Evolutionary conservation across 2,113 vertebrate species (phyloP).

Genomic region (Callithrix jacchus): DNA sequence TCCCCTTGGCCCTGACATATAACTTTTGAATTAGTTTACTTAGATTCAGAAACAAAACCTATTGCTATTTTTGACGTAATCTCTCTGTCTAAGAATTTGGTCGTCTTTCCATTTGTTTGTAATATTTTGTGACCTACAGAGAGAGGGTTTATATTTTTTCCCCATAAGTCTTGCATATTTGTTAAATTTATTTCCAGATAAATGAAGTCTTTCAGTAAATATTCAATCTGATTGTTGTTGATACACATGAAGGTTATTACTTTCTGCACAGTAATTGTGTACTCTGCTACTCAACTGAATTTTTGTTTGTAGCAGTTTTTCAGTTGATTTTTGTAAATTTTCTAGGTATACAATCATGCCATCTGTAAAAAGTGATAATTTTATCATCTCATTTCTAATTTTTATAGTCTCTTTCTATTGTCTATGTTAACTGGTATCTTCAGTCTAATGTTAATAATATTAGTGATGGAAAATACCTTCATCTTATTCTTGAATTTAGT

Average conservation of each 20-base stretch:
- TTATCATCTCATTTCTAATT: background rate
- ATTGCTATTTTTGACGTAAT: background rate
- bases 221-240: background rate
- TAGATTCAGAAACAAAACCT: slow-evolving; percentile 44
- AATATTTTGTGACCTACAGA: slow-evolving; percentile 13
- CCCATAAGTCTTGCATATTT: background rate
- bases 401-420: background rate
- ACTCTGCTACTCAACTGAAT: background rate
- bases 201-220: background rate
- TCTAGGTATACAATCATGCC: background rate
- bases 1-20: background rate
- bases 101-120: background rate
- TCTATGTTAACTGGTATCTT: background rate
- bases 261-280: slow-evolving; percentile 14
- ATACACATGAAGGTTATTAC: background rate
- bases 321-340: background rate
- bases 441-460: background rate
- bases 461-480: background rate
- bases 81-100: slow-evolving; percentile 6
- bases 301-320: slow-evolving; percentile 21
- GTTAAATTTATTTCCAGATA: slow-evolving; percentile 23
- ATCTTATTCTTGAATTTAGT: slow-evolving; percentile 1
- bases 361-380: background rate
- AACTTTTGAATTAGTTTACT: background rate
- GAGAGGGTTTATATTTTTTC: slow-evolving; percentile 29